phyloP scores from a whole-genome alignment of 1,140 invertebrate species.

The Radopholus similis region DNA sequence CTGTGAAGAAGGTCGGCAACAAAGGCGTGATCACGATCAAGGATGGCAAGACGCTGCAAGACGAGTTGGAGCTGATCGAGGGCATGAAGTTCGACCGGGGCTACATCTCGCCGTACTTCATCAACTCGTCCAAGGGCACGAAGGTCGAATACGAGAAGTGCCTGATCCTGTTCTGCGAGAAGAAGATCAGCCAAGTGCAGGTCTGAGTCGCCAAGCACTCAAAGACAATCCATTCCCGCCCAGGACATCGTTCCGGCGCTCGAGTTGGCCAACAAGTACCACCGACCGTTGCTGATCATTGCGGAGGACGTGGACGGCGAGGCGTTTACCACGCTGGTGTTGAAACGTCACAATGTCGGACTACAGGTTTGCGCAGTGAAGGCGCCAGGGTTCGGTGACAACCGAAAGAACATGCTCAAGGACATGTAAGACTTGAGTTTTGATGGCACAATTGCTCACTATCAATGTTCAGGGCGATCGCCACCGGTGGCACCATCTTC shows the following conservation, averaged over 20 bases:
- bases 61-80: slow-evolving; percentile 96
- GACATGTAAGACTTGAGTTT: slow-evolving; percentile 74
- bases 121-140: slow-evolving; percentile 85
- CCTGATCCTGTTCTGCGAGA: slow-evolving; percentile 87
- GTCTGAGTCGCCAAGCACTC: too few species aligned
- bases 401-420: slow-evolving; percentile 89
- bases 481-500: slow-evolving; percentile 92
- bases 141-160: slow-evolving; percentile 98
- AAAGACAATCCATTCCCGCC: background rate
- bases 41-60: slow-evolving; percentile 93
- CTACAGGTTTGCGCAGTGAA: slow-evolving; percentile 93
- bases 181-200: slow-evolving; percentile 96
- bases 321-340: slow-evolving; percentile 90
- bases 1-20: slow-evolving; percentile 92
- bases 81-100: slow-evolving; percentile 99
- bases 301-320: slow-evolving; percentile 99
- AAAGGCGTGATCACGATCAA: slow-evolving; percentile 99
- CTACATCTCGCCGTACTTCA: slow-evolving; percentile 99
- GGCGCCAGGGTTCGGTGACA: slow-evolving; percentile 98
- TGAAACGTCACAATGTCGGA: slow-evolving; percentile 86
- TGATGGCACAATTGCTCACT: background rate
- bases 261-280: slow-evolving; percentile 86
- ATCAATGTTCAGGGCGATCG: slow-evolving; percentile 77
- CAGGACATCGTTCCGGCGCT: slow-evolving; percentile 84
- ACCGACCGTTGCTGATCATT: slow-evolving; percentile 91